Percentiles rank a stretch among this genome's conserved stretches.
Conservation (phyloP, 2,113 vertebrate species). For the Petaurus breviceps region DNA sequence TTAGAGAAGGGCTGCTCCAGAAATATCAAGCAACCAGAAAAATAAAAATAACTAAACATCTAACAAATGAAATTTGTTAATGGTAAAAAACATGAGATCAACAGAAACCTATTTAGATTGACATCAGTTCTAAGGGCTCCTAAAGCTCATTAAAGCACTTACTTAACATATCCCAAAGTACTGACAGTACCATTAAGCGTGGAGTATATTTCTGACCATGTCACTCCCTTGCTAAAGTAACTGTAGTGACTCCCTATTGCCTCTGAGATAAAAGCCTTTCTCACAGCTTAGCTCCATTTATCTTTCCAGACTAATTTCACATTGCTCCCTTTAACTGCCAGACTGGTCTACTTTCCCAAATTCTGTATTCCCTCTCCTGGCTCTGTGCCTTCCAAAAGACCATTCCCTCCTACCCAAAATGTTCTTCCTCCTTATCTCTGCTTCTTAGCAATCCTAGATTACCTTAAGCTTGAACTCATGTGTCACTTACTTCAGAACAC, state of each 20-base stretch:
- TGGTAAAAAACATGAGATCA: not conserved
- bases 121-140: not conserved
- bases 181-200: not conserved
- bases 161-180: not conserved
- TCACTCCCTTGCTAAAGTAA: not conserved
- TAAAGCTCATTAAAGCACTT: not conserved
- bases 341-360: not conserved
- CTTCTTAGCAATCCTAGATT: not conserved
- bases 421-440: not conserved
- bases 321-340: not conserved
- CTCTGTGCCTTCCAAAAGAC: not conserved
- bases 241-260: not conserved
- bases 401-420: not conserved
- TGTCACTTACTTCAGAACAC: too few relatives aligned
- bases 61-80: not conserved
- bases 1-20: not conserved
- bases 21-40: conserved; percentile 26
- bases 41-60: conserved; percentile 21
- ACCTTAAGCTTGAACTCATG: not conserved
- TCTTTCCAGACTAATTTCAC: not conserved
- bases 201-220: not conserved
- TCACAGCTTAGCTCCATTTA: not conserved
- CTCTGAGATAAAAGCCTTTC: not conserved
- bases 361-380: not conserved
- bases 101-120: not conserved